A percentile compares a stretch with the other conserved stretches of the same genome.
Conservation (phyloP, 2,888 invertebrate species). For the Gandaritis pyraliata region DNA sequence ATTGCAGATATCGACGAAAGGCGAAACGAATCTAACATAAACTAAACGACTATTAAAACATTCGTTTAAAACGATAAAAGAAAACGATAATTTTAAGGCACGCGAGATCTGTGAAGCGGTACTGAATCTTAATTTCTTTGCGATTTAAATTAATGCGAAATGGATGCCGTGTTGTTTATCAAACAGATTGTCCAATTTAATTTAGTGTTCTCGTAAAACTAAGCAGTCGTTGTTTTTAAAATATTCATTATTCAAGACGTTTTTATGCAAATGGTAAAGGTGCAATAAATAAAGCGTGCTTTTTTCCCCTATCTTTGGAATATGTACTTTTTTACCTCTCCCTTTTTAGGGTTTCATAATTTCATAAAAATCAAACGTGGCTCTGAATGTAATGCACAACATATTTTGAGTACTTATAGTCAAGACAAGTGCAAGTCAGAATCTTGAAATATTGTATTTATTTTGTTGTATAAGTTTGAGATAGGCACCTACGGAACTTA, state of each 20-base stretch:
- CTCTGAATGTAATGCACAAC: too few relatives aligned
- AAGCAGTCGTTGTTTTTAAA: slow-evolving; percentile 32
- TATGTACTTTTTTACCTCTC: not conserved
- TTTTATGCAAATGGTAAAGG: slow-evolving; percentile 29
- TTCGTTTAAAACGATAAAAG: slow-evolving; percentile 60
- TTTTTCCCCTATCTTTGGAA: slow-evolving; percentile 9
- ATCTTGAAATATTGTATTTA: too few relatives aligned
- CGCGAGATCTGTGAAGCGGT: slow-evolving; percentile 55
- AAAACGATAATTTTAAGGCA: slow-evolving; percentile 55
- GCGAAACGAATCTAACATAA: slow-evolving; percentile 25
- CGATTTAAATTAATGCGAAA: slow-evolving; percentile 48
- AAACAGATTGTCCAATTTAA: slow-evolving; percentile 50
- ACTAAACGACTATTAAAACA: slow-evolving; percentile 32
- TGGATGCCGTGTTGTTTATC: slow-evolving; percentile 46
- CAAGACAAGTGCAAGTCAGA: too few relatives aligned
- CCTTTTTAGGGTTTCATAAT: slow-evolving; percentile 3
- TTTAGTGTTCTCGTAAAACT: slow-evolving; percentile 51
- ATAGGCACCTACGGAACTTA: too few relatives aligned
- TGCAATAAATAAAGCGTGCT: slow-evolving; percentile 30
- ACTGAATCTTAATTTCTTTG: slow-evolving; percentile 60
- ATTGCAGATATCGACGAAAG: slow-evolving; percentile 23
- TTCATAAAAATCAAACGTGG: too few relatives aligned
- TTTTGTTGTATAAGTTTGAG: too few relatives aligned
- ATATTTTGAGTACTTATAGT: too few relatives aligned
- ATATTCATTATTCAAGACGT: slow-evolving; percentile 34